Base-by-base conservation (phyloP, 1,140 invertebrate genomes). In the Pachyrhynchus sulphureomaculatus region DNA sequence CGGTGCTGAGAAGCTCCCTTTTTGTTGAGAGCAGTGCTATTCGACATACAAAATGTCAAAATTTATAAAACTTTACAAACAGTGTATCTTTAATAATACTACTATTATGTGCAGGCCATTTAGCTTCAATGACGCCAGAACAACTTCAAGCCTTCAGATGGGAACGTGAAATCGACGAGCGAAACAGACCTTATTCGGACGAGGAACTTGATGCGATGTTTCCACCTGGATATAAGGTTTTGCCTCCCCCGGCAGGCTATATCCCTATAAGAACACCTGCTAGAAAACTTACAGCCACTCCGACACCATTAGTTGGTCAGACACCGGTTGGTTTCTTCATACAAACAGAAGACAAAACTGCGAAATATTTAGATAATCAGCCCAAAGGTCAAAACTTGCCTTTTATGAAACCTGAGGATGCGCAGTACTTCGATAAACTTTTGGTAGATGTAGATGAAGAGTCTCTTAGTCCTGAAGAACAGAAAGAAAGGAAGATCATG, bases 401-500 rank as follows among this genome's bases (percentile, higher is more conserved):
- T 13, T 96, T 99, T 75, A 91, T 99, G 85, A 99, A 99, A 77
- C 97, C 97, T 0, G 98, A 99, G 80, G 98, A 99, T 82, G 95
- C 98, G 20, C 98, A 99, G 78, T 99, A 99, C 81, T 99, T 99
- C 79, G 97, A 99, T 77, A 99, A 99, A 81, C 80, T 99, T 23
- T 79, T 99, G 39, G 86, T 97, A 29, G 97, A 99, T 76, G 96
- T 99, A 6, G 97, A 99, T 77, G 97, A 99, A 80, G 95, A 98
- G 71, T 81, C 88, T 0, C 80, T 99, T 12, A 92, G 90, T 55
- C 95, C 96, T 0, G 97, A 99, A 73, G 96, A 99, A 74, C 89
- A 96, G 61, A 99, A 98, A 75, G 98, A 99, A 77, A 80, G 97
- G 12, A 98, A 99, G 79, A 99, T 99, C 20, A 99, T 99, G 98